phyloP scores from a whole-genome alignment of 2,888 invertebrate genomes.

The Phorcus lineatus region DNA sequence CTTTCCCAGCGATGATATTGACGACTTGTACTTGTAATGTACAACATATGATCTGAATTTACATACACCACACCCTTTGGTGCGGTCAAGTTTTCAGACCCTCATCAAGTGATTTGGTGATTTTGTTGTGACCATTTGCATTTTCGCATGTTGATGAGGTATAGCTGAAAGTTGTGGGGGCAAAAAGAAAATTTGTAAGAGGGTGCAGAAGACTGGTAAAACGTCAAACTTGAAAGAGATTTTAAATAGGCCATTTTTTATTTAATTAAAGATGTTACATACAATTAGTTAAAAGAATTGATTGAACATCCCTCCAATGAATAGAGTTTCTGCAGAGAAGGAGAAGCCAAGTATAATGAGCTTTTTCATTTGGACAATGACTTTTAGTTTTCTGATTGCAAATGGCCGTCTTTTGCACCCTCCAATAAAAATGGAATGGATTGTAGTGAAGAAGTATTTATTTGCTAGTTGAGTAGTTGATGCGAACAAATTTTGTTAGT shows the following conservation, averaged over 20 bases:
- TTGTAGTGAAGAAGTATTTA: conserved; percentile 8
- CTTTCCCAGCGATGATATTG: too few relatives aligned
- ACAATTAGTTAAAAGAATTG: too few relatives aligned
- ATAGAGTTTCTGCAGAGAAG: too few relatives aligned
- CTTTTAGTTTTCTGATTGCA: too few relatives aligned
- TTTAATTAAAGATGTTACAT: too few relatives aligned
- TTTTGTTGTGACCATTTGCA: conserved; percentile 11
- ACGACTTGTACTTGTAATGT: too few relatives aligned
- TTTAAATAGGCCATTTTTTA: too few relatives aligned
- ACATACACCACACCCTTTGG: neutral
- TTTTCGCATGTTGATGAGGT: conserved; percentile 13
- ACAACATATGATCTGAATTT: conserved; percentile 4
- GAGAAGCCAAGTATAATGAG: too few relatives aligned
- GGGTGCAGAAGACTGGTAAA: neutral
- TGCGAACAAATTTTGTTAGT: conserved; percentile 12
- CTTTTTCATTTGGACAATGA: too few relatives aligned
- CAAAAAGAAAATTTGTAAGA: neutral
- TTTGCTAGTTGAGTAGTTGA: conserved; percentile 4
- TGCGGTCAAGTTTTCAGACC: conserved; percentile 10
- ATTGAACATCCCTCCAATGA: too few relatives aligned
- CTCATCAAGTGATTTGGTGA: conserved; percentile 16
- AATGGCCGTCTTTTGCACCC: neutral
- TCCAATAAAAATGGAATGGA: neutral
- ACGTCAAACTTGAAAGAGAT: too few relatives aligned
- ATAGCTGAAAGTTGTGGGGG: conserved; percentile 21